Evolutionary conservation across 2,888 invertebrate genomes (phyloP).

Genomic region (Chloromyia formosa): DNA sequence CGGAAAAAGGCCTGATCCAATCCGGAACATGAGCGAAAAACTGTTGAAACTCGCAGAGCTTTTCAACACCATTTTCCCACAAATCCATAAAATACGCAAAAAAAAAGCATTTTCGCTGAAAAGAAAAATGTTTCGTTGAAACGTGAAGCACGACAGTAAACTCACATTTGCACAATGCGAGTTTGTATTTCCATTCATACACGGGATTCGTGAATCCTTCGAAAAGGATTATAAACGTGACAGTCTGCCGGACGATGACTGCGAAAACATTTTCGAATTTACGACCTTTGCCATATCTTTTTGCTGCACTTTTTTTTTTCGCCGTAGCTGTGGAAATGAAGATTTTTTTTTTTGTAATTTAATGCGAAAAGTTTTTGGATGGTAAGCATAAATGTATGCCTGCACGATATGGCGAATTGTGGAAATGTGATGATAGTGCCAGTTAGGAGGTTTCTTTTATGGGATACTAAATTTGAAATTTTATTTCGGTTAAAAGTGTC

Average conservation of each 20-base stretch:
- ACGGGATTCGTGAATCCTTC: background rate
- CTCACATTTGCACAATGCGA: background rate
- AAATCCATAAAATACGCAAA: conserved; percentile 1
- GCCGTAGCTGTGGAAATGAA: background rate
- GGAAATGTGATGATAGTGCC: background rate
- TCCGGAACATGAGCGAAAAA: background rate
- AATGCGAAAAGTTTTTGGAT: conserved; percentile 4
- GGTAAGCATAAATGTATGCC: background rate
- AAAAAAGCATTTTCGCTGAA: background rate
- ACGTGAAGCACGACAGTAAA: background rate
- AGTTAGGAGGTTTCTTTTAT: background rate
- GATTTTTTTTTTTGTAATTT: conserved; percentile 1
- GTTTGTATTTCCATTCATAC: background rate
- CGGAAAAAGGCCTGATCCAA: background rate
- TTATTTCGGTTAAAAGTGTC: background rate
- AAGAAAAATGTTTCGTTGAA: background rate
- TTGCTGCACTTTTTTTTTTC: conserved; percentile 9
- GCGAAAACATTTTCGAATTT: background rate
- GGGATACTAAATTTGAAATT: background rate
- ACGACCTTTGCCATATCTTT: conserved; percentile 12
- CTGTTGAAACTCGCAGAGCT: conserved; percentile 7
- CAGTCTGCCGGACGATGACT: background rate
- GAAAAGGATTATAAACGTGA: background rate
- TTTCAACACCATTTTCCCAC: conserved; percentile 11
- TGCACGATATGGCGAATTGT: background rate